Conservation (phyloP, 2,888 invertebrate genomes). For the Criorhina ranunculi region DNA sequence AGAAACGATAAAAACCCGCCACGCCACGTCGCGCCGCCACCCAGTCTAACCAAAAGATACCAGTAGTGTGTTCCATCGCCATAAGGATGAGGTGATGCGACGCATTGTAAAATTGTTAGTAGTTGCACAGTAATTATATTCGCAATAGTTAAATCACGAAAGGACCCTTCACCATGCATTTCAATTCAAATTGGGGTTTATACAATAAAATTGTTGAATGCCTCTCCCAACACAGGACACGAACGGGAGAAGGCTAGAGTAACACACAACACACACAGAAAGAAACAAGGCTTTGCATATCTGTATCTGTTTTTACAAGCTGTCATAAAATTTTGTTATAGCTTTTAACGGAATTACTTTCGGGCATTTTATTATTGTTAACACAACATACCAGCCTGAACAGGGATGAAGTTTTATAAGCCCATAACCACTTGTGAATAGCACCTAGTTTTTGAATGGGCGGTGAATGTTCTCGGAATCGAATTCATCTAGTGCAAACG, state of each 20-base stretch:
- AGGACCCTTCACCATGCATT: constrained; percentile 52
- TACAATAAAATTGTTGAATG: constrained; percentile 70
- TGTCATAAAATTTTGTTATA: constrained; percentile 75
- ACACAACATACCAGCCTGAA: constrained; percentile 51
- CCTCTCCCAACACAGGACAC: constrained; percentile 17
- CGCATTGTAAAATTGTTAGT: constrained; percentile 71
- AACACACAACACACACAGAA: too few relatives aligned
- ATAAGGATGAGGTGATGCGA: constrained; percentile 72
- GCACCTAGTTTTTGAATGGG: constrained; percentile 51
- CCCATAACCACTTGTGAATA: constrained; percentile 49
- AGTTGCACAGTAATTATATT: constrained; percentile 71
- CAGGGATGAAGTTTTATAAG: constrained; percentile 21
- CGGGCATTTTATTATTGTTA: constrained; percentile 73
- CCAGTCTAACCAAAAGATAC: constrained; percentile 47
- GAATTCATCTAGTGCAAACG: constrained; percentile 12
- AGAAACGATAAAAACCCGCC: constrained; percentile 62
- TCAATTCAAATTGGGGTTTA: constrained; percentile 54
- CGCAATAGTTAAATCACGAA: constrained; percentile 74
- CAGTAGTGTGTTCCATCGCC: constrained; percentile 5
- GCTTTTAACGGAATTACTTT: constrained; percentile 77
- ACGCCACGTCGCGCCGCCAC: too few relatives aligned
- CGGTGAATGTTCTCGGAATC: constrained; percentile 15
- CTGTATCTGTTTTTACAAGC: constrained; percentile 69
- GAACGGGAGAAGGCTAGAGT: constrained; percentile 19
- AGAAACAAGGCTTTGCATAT: constrained; percentile 38